Conservation (phyloP, 2,888 invertebrate genomes). For the Omphaloscelis lunosa region DNA sequence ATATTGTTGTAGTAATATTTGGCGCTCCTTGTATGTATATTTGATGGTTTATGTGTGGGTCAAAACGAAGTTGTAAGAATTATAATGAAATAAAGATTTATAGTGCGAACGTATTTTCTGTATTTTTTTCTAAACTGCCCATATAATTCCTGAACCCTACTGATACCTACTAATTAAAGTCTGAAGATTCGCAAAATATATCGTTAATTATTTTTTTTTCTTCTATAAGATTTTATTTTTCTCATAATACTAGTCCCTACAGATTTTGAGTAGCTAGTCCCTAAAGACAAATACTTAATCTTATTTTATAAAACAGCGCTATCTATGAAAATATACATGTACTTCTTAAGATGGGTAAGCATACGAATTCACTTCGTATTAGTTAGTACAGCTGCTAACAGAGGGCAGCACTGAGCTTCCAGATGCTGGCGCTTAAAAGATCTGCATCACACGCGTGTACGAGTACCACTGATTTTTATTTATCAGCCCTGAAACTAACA, state of each 20-base stretch:
- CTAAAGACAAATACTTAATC: neutral
- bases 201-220: neutral
- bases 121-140: slow-evolving; percentile 16
- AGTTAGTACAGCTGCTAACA: neutral
- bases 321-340: neutral
- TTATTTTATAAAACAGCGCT: neutral
- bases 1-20: slow-evolving; percentile 44
- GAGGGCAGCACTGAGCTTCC: neutral
- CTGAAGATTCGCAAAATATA: neutral
- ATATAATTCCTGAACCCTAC: neutral
- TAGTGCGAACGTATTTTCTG: slow-evolving; percentile 44
- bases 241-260: too few species aligned
- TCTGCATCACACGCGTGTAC: neutral
- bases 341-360: neutral
- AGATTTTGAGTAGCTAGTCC: too few species aligned
- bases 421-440: neutral
- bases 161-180: neutral
- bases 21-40: slow-evolving; percentile 69
- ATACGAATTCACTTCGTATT: neutral
- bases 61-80: slow-evolving; percentile 64
- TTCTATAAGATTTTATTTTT: neutral
- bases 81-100: slow-evolving; percentile 66
- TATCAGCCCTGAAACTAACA: too few species aligned
- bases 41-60: slow-evolving; percentile 65
- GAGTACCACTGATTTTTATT: neutral